These are phyloP conservation scores for Zosterops japonicus DNA, from an alignment of 2,113 vertebrate species.

Conservation along the genomic window DNA sequence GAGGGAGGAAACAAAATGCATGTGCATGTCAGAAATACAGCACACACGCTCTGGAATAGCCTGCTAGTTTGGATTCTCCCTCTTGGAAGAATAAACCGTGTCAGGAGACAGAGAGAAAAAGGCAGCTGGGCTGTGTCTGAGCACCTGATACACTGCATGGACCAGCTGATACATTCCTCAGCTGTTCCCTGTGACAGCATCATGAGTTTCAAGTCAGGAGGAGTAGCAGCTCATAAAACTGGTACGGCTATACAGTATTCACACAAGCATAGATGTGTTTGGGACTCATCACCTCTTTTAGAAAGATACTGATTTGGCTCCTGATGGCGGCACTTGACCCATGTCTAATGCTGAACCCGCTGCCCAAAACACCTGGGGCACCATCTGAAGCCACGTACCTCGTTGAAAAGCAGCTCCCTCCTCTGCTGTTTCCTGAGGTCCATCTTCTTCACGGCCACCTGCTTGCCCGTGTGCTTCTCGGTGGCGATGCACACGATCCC, in stretches of 20 bases:
- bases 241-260: background rate
- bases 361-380: fast-evolving
- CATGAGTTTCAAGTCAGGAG: background rate
- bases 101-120: background rate
- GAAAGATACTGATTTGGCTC: fast-evolving
- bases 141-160: background rate
- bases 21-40: fast-evolving
- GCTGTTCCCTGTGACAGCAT: background rate
- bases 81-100: background rate
- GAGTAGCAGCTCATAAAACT: background rate
- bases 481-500: slow-evolving; percentile 98
- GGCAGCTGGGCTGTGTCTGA: background rate
- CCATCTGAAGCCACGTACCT: slow-evolving; percentile 71
- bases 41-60: fast-evolving
- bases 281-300: background rate
- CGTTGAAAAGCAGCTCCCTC: slow-evolving; percentile 96
- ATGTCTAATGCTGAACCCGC: fast-evolving
- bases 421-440: slow-evolving; percentile 97
- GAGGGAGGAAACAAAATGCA: background rate
- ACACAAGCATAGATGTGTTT: fast-evolving
- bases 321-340: background rate
- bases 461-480: slow-evolving; percentile 94
- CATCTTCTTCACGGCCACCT: slow-evolving; percentile 99
- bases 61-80: background rate
- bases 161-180: background rate